Percentiles rank a stretch among this genome's conserved stretches.
phyloP scores from a whole-genome alignment of 2,888 invertebrate genomes.

The Phlogophora meticulosa region DNA sequence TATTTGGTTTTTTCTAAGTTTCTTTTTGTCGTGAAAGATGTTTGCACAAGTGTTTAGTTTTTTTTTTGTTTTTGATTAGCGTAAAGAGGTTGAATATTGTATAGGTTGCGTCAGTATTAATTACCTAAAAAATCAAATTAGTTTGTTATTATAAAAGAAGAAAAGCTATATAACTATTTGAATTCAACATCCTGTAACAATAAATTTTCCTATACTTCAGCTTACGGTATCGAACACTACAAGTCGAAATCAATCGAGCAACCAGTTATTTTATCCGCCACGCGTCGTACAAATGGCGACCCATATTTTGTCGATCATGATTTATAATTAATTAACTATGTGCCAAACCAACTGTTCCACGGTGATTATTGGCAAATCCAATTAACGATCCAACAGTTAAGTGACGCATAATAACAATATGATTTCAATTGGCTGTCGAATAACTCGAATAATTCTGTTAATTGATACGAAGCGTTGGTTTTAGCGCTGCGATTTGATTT shows the following conservation, averaged over 20 bases:
- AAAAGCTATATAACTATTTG: no score
- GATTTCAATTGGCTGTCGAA: conserved; percentile 59
- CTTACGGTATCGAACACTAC: not conserved
- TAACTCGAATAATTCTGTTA: conserved; percentile 57
- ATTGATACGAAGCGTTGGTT: conserved; percentile 39
- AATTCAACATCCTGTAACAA: no score
- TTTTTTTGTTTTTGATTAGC: conserved; percentile 15
- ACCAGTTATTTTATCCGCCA: conserved; percentile 7
- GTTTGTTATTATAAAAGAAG: no score
- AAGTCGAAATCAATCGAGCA: conserved; percentile 4
- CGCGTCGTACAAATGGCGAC: conserved; percentile 6
- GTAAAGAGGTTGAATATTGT: not conserved
- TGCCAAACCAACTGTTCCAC: conserved; percentile 35
- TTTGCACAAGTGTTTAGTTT: conserved; percentile 28
- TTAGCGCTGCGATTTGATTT: conserved; percentile 17
- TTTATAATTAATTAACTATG: conserved; percentile 53
- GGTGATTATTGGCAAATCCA: conserved; percentile 69
- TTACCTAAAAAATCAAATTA: no score
- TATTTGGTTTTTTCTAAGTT: conserved; percentile 35
- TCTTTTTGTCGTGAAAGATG: conserved; percentile 25
- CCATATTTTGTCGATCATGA: conserved; percentile 41
- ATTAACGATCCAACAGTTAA: conserved; percentile 64
- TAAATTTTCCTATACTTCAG: not conserved
- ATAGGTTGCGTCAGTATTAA: no score
- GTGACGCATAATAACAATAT: conserved; percentile 61